A percentile compares a stretch with the other conserved stretches of the same genome.
phyloP scores from a whole-genome alignment of 2,113 vertebrate genomes.

The Bettongia penicillata region DNA sequence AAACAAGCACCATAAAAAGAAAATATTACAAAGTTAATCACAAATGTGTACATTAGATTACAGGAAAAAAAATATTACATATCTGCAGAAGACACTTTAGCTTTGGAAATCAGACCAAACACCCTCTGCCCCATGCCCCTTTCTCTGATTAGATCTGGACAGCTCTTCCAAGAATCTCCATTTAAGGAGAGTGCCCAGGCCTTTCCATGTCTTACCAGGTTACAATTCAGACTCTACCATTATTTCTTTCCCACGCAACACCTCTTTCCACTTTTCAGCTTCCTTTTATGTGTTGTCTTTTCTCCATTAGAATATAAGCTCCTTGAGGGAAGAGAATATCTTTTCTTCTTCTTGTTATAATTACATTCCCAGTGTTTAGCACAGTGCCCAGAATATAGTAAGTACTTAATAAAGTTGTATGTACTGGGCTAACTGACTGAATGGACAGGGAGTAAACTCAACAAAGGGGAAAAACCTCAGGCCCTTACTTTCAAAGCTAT shows the following conservation, averaged over 20 bases:
- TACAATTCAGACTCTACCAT: background rate
- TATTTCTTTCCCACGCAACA: too few relatives aligned
- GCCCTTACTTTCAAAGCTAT: background rate
- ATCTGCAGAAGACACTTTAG: background rate
- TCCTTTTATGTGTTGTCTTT: too few relatives aligned
- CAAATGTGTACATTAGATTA: too few relatives aligned
- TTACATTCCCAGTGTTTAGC: too few relatives aligned
- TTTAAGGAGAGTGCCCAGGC: background rate
- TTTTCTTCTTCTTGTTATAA: too few relatives aligned
- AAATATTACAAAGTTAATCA: conserved; percentile 15
- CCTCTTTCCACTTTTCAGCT: too few relatives aligned
- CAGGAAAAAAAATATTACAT: conserved; percentile 28
- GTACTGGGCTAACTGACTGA: too few relatives aligned
- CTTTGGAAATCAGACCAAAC: background rate
- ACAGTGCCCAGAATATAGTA: too few relatives aligned
- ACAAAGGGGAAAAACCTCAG: background rate
- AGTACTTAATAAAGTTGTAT: too few relatives aligned
- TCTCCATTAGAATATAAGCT: too few relatives aligned
- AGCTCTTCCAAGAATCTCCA: background rate
- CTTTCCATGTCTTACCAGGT: background rate
- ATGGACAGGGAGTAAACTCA: too few relatives aligned
- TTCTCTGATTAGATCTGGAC: background rate
- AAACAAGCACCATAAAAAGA: conserved; percentile 54
- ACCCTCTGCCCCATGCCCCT: background rate
- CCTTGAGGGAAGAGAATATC: too few relatives aligned